phyloP scores from a whole-genome alignment of 2,797 vertebrate species.

The Phaenicophaeus curvirostris region DNA sequence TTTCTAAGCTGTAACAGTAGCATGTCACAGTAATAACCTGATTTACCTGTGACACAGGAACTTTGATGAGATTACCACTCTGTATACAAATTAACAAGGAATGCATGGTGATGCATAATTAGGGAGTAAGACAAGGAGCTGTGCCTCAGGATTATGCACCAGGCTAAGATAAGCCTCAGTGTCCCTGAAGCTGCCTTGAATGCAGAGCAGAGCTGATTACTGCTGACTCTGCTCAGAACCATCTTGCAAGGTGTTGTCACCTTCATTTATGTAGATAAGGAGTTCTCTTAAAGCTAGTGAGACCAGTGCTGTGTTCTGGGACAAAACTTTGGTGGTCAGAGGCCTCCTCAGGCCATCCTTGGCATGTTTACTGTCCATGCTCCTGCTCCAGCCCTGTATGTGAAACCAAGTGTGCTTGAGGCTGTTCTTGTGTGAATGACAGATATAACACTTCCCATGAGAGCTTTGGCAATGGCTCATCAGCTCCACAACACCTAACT shows the following conservation, averaged over 20 bases:
- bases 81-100: background rate
- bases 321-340: background rate
- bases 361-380: accelerated
- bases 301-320: background rate
- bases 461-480: background rate
- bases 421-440: background rate
- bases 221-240: background rate
- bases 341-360: background rate
- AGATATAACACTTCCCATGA: background rate
- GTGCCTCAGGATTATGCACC: background rate
- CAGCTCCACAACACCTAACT: background rate
- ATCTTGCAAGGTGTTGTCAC: background rate
- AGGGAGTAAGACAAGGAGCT: background rate
- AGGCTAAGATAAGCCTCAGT: background rate
- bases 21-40: background rate
- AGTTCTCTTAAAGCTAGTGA: background rate
- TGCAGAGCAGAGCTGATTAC: background rate
- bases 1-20: background rate
- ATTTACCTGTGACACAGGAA: conserved; percentile 14
- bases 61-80: background rate
- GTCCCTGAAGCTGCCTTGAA: background rate
- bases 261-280: background rate
- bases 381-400: background rate
- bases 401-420: background rate
- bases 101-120: background rate